Evolutionary conservation across 2,888 invertebrate genomes (phyloP), one percentile per base, ranked within the genome.

Genomic region (Lasioglossum figueresi): DNA sequence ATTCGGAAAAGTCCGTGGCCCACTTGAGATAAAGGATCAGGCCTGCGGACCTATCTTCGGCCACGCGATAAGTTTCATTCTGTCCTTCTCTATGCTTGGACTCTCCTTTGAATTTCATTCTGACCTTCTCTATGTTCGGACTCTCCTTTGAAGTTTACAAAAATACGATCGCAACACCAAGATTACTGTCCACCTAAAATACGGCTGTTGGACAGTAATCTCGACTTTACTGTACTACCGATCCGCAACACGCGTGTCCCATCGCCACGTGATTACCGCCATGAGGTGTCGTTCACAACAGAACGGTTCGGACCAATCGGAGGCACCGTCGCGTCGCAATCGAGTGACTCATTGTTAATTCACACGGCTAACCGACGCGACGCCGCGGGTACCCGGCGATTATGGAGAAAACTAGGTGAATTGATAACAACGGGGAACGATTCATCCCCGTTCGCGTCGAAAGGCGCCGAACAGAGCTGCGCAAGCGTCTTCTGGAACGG

Each of bases 351-450:
- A 80, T 85, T 83, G 88, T 87, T 86, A 85, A 89, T 89, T 90
- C 82, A 90, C 75, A 74, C 70, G 83, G 70, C 82, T 83, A 70
- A 83, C 79, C 84, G 80, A 72, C 66, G 66, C 82, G 80, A 72
- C 66, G 66, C 80, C 80, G 76, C 78, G 74, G 82, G 87, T 83
- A 83, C 72, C 66, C 79, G 76, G 43, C 83, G 89, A 90, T 90
- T 88, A 88, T 83, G 84, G 83, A 73, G 79, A 88, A 90, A 90
- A 90, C 88, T 90, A 89, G 90, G 90, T 90, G 90, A 90, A 90
- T 90, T 90, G 90, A 90, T 90, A 90, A 90, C 88, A 88, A 90
- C 86, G 88, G 40, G 83, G 82, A 88, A 88, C 88, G 88, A 90
- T 90, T 90, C 89, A 89, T 88, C 89, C 89, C 89, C 84, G 84